phyloP scores from a whole-genome alignment of 2,113 vertebrate species.

The Scytalopus superciliaris region DNA sequence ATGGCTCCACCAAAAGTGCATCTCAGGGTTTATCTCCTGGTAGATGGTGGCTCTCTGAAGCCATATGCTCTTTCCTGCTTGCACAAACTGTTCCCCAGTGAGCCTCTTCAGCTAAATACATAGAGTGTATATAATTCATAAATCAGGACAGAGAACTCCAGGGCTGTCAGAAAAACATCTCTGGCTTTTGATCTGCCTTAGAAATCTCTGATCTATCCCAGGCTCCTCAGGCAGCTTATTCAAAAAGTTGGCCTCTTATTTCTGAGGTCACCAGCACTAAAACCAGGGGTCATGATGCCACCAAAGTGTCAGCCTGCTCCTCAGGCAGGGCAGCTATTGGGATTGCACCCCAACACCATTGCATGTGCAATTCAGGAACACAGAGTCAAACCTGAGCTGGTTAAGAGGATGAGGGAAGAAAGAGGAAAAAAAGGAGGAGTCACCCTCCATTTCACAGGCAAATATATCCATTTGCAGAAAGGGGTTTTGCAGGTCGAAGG shows the following conservation, averaged over 20 bases:
- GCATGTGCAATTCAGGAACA: not conserved
- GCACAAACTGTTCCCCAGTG: not conserved
- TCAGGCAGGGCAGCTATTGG: not conserved
- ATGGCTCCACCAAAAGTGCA: not conserved
- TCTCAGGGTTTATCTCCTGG: not conserved
- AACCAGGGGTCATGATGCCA: not conserved
- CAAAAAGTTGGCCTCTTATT: not conserved
- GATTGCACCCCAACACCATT: not conserved
- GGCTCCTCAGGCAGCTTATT: constrained; percentile 24
- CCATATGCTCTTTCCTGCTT: not conserved
- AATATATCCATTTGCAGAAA: not conserved
- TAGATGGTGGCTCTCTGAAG: not conserved
- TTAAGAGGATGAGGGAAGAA: not conserved
- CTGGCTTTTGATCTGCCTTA: constrained; percentile 56
- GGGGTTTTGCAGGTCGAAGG: not conserved
- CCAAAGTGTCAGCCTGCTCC: fast-evolving
- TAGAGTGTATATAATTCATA: constrained; percentile 23
- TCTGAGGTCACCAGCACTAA: not conserved
- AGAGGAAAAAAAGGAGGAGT: not conserved
- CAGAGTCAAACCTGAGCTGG: not conserved
- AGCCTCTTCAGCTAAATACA: constrained; percentile 41
- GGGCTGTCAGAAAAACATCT: constrained; percentile 63
- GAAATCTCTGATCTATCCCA: constrained; percentile 63
- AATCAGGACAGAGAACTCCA: constrained; percentile 38
- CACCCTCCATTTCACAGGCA: not conserved